Conservation (phyloP, 2,888 invertebrate genomes). For the Masnerella sp. region DNA sequence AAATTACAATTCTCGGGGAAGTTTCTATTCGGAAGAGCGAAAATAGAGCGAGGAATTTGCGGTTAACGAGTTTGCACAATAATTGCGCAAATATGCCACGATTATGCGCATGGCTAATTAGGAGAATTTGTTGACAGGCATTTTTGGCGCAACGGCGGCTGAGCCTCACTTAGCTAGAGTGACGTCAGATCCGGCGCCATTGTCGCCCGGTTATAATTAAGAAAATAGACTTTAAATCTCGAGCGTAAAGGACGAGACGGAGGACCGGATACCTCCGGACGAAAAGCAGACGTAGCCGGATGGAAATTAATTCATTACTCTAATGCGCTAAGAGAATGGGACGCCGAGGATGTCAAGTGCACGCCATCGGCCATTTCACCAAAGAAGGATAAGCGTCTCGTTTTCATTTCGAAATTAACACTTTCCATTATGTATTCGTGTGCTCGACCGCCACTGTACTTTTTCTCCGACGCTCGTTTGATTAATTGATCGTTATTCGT, state of each 20-base stretch:
- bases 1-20: too few relatives aligned
- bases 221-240: constrained; percentile 76
- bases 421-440: constrained; percentile 70
- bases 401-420: constrained; percentile 78
- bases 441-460: background rate
- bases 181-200: constrained; percentile 65
- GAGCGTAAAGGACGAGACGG: constrained; percentile 54
- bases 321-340: constrained; percentile 75
- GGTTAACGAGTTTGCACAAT: constrained; percentile 21
- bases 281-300: constrained; percentile 66
- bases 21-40: too few relatives aligned
- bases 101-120: constrained; percentile 60
- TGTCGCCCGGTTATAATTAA: constrained; percentile 75
- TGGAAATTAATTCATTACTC: constrained; percentile 78
- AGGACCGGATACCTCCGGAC: constrained; percentile 51
- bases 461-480: constrained; percentile 14
- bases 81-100: constrained; percentile 17
- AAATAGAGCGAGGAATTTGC: constrained; percentile 1
- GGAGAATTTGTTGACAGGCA: constrained; percentile 51
- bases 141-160: constrained; percentile 34
- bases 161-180: constrained; percentile 42
- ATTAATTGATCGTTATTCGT: constrained; percentile 26
- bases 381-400: constrained; percentile 76
- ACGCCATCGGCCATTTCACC: constrained; percentile 67
- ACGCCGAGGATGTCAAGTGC: constrained; percentile 73